These are phyloP conservation scores for Alfaro cultratus DNA, from an alignment of 2,797 vertebrate species.

Conservation along the genomic window DNA sequence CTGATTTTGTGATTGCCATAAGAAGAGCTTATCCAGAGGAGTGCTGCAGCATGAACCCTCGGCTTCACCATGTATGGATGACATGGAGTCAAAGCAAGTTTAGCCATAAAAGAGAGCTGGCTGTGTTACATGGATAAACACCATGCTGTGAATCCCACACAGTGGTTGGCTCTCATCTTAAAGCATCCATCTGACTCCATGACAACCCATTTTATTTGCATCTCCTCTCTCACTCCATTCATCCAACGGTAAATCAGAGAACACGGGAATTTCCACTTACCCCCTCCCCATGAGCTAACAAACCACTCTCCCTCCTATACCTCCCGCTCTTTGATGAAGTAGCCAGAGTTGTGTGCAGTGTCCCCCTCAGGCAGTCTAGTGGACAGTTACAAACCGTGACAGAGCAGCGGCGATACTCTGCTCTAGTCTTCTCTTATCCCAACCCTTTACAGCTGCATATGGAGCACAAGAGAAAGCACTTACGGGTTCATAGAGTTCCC, in stretches of 20 bases:
- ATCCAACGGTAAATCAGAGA: conserved; percentile 35
- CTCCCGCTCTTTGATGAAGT: conserved; percentile 34
- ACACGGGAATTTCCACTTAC: conserved; percentile 64
- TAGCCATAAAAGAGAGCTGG: not conserved
- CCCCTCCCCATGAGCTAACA: conserved; percentile 24
- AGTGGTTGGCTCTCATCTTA: conserved; percentile 21
- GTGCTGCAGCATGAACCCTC: too few species aligned
- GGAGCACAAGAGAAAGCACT: conserved; percentile 41
- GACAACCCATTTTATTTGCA: conserved; percentile 13
- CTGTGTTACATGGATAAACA: not conserved
- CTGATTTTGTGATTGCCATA: too few species aligned
- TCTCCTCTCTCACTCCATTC: conserved; percentile 24
- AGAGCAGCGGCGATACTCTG: conserved; percentile 41
- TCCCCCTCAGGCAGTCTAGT: conserved; percentile 46
- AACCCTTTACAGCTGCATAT: conserved; percentile 16
- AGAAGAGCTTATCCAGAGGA: too few species aligned
- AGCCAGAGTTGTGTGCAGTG: conserved; percentile 38
- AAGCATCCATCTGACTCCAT: conserved; percentile 26
- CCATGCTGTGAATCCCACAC: conserved; percentile 6
- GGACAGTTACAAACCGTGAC: conserved; percentile 53
- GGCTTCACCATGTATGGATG: too few species aligned
- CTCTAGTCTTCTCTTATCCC: conserved; percentile 25
- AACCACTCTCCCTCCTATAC: conserved; percentile 15
- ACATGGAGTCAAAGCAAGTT: too few species aligned
- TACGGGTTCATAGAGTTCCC: not conserved